Evolutionary conservation across 2,113 vertebrate genomes (phyloP), one percentile per base, ranked within the genome.

Genomic region (Proterorhinus semilunaris): DNA sequence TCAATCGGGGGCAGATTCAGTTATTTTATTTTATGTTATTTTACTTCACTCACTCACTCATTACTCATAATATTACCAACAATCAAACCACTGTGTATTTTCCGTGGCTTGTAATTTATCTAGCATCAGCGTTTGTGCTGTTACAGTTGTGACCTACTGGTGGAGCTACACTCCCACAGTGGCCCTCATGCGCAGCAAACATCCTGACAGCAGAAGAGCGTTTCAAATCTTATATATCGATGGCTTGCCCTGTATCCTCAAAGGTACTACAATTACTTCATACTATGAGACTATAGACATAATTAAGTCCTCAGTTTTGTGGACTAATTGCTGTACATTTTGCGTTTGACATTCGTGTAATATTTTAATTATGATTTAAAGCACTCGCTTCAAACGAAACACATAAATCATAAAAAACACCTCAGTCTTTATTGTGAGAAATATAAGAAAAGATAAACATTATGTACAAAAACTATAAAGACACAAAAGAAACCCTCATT

Each of bases 391-490:
- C 27, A 58, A 8, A 59, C 12, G 5, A 15, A 17, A 13, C 44
- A 21, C 68, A 75, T 6, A 43, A 66, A 63, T 72, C 65, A 21
- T 64, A 87, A 86, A 85, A 89, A 68, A 80, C 69, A 80, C 58
- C 45, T 80, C 71, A 78, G 78, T 27, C 78, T 93, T 91, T 91
- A 90, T 90, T 68, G 84, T 69, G 58, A 77, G 65, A 84, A 76
- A 83, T 79, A 82, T 78, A 86, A 81, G 76, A 82, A 80, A 78
- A 69, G 66, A 82, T 84, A 86, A 66, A 81, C 62, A 84, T 55
- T 90, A 92, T 92, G 81, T 91, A 92, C 89, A 92, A 90, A 90
- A 90, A 83, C 74, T 58, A 13, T 7, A 21, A 58, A 58, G 72
- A 86, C 79, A 83, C 68, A 82, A 89, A 90, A 88, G 57, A 81